Conservation (phyloP, 1,140 invertebrate genomes). For the Scaptomyza graminum region DNA sequence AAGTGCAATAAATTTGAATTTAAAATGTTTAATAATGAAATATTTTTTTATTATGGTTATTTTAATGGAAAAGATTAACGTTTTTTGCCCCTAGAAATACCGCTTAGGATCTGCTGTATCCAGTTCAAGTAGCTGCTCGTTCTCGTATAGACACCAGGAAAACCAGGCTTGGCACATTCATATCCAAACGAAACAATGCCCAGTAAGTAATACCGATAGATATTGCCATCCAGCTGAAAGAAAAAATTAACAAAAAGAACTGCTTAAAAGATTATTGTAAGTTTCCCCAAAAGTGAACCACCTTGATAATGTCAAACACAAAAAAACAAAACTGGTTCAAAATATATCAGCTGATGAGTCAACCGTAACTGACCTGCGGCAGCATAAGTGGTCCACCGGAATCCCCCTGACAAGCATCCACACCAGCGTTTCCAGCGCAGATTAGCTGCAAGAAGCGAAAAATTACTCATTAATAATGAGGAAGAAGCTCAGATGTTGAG, state of each 20-base stretch:
- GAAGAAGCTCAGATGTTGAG: neutral
- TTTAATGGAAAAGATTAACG: constrained; percentile 4
- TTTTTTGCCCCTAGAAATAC: constrained; percentile 14
- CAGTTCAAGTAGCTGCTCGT: constrained; percentile 84
- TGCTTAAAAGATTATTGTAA: constrained; percentile 1
- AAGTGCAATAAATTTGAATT: too few relatives aligned
- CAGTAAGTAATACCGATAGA: constrained; percentile 85
- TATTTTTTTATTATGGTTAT: too few relatives aligned
- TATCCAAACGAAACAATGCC: constrained; percentile 89
- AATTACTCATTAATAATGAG: neutral
- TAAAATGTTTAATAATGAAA: too few relatives aligned
- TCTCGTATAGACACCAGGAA: constrained; percentile 89
- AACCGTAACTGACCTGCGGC: constrained; percentile 76
- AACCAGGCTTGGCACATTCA: constrained; percentile 88
- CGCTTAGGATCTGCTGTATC: constrained; percentile 59
- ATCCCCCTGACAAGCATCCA: constrained; percentile 94
- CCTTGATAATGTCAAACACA: constrained; percentile 48
- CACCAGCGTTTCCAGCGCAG: constrained; percentile 84
- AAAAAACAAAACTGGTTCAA: constrained; percentile 61
- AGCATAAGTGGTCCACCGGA: constrained; percentile 91
- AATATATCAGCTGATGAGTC: constrained; percentile 30
- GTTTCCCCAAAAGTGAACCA: constrained; percentile 41
- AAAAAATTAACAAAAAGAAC: constrained; percentile 4
- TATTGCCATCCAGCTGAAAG: constrained; percentile 51
- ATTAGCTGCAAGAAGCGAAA: constrained; percentile 63